A percentile compares a stretch with the other conserved stretches of the same genome.
These are phyloP conservation scores for Calcarius ornatus DNA, from an alignment of 2,113 vertebrate genomes.

Conservation along the genomic window DNA sequence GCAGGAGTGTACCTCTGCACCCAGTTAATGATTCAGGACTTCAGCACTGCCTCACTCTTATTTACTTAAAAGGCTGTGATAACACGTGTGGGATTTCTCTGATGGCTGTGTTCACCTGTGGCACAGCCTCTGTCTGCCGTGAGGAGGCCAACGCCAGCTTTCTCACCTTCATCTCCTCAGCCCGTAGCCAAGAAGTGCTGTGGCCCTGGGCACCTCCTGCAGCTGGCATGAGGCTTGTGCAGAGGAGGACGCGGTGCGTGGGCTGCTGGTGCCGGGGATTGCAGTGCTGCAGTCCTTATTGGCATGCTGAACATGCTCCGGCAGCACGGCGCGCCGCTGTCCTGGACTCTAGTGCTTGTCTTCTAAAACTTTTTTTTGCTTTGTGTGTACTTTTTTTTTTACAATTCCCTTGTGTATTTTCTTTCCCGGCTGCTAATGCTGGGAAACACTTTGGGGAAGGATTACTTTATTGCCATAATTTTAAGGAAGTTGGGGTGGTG, in stretches of 20 bases:
- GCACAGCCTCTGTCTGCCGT: rapidly evolving
- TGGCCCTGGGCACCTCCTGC: neutral
- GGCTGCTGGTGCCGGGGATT: neutral
- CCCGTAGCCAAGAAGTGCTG: rapidly evolving
- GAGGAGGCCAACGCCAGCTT: neutral
- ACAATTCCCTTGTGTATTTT: neutral
- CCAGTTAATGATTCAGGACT: neutral
- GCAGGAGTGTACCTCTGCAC: neutral
- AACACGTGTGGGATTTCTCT: neutral
- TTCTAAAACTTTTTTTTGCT: conserved; percentile 22
- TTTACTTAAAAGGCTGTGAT: neutral
- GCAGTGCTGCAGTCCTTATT: conserved; percentile 52
- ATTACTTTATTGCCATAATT: neutral
- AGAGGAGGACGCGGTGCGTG: neutral
- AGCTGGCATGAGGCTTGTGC: neutral
- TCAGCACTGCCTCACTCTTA: neutral
- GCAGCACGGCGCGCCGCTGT: neutral
- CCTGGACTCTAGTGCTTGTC: neutral
- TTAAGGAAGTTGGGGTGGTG: neutral
- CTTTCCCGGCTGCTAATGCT: neutral
- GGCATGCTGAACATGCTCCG: neutral
- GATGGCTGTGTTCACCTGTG: rapidly evolving
- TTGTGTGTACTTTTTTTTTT: neutral
- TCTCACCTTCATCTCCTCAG: neutral
- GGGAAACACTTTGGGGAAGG: neutral